A percentile compares a stretch with the other conserved stretches of the same genome.
Conservation (phyloP, 2,113 vertebrate species). For the Egretta garzetta region DNA sequence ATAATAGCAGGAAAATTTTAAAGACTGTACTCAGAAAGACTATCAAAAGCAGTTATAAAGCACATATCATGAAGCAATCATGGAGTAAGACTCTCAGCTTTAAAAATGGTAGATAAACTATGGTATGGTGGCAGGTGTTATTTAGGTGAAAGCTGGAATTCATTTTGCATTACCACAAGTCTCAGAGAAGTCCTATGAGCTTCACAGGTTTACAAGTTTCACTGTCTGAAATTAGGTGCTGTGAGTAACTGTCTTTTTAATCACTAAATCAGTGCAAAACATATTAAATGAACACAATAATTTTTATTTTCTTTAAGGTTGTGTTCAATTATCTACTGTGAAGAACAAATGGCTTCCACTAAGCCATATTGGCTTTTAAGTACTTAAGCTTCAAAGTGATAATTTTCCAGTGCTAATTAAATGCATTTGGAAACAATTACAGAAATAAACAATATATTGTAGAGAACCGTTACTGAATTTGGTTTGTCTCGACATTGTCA, state of each 20-base stretch:
- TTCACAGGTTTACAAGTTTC: not conserved
- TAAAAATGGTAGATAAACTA: not conserved
- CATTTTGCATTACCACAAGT: not conserved
- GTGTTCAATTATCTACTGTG: not conserved
- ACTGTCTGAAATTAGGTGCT: not conserved
- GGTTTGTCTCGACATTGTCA: too few species aligned
- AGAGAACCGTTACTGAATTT: too few species aligned
- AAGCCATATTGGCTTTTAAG: not conserved
- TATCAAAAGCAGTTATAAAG: not conserved
- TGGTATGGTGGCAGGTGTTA: not conserved
- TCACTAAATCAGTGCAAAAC: not conserved
- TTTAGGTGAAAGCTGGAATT: not conserved
- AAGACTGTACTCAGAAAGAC: not conserved
- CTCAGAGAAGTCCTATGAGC: not conserved
- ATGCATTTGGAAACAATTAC: not conserved
- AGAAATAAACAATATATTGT: not conserved
- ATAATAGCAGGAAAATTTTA: not conserved
- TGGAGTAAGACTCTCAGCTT: not conserved
- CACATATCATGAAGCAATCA: not conserved
- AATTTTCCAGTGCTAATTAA: conserved; percentile 23
- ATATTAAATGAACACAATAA: not conserved
- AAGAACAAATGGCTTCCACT: not conserved
- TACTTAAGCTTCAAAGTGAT: not conserved
- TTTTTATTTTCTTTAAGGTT: not conserved
- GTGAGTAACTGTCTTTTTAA: not conserved